These are phyloP conservation scores for Radopholus similis DNA, from an alignment of 1,140 invertebrate genomes.

Conservation along the genomic window DNA sequence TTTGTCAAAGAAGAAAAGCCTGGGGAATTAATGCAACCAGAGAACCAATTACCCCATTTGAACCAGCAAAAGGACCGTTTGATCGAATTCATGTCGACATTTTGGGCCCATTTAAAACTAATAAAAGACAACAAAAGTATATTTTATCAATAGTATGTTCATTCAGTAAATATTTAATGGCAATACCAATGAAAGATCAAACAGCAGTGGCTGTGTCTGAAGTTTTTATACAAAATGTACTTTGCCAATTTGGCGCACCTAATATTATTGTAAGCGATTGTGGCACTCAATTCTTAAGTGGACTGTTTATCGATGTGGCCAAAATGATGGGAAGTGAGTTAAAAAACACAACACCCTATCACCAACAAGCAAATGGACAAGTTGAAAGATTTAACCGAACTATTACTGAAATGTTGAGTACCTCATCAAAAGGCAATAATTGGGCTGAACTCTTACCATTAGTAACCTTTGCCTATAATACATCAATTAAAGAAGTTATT, in stretches of 20 bases:
- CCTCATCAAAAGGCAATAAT: background rate
- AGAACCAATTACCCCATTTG: background rate
- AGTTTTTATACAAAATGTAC: background rate
- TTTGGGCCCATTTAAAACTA: background rate
- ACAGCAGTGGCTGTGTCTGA: background rate
- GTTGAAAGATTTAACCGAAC: constrained; percentile 2
- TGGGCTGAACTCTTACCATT: background rate
- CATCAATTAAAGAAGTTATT: background rate
- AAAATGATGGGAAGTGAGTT: background rate
- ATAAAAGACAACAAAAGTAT: background rate
- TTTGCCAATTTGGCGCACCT: constrained; percentile 2
- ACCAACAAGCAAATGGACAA: constrained; percentile 2
- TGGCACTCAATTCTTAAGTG: background rate
- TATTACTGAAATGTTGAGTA: background rate
- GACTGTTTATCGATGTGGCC: background rate
- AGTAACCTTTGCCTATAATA: background rate
- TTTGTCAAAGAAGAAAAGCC: constrained; percentile 9
- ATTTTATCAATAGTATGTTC: constrained; percentile 9
- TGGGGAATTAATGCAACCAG: background rate
- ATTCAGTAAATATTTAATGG: constrained; percentile 3
- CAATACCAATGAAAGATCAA: background rate
- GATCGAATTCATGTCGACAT: constrained; percentile 7
- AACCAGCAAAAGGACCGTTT: background rate
- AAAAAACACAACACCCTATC: constrained; percentile 1
- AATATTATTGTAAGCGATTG: background rate